Conservation (phyloP, 2,888 invertebrate species). For the Metalampra italica region DNA sequence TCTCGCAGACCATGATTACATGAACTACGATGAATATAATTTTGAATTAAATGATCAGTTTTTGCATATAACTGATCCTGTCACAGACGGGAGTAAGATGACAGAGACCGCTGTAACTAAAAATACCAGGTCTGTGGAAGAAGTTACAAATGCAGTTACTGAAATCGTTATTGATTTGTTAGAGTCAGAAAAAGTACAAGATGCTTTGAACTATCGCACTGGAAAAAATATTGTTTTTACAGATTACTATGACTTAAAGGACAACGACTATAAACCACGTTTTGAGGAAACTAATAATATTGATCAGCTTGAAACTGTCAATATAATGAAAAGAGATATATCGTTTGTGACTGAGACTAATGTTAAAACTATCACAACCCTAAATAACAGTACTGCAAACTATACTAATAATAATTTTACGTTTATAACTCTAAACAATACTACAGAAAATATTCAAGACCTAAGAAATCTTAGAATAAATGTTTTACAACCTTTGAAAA, state of each 20-base stretch:
- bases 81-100: conserved; percentile 12
- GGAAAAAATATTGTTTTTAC: background rate
- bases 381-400: background rate
- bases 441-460: conserved; percentile 8
- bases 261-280: background rate
- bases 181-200: conserved; percentile 14
- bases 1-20: conserved; percentile 18
- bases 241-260: conserved; percentile 11
- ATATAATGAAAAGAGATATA: conserved; percentile 46
- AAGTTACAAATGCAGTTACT: conserved; percentile 10
- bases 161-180: conserved; percentile 30
- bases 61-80: background rate
- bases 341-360: conserved; percentile 4
- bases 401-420: background rate
- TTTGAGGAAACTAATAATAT: conserved; percentile 10
- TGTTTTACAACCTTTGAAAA: conserved; percentile 35
- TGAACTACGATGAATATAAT: conserved; percentile 18
- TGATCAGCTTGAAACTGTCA: conserved; percentile 18
- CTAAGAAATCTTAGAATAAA: conserved; percentile 27
- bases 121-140: conserved; percentile 15
- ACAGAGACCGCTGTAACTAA: conserved; percentile 5
- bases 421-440: background rate
- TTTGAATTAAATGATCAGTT: conserved; percentile 4
- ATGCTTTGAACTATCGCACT: conserved; percentile 2
- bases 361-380: conserved; percentile 5